Evolutionary conservation across 2,113 vertebrate species (phyloP), one percentile per base, ranked within the genome.

Genomic region (Lycaon pictus): DNA sequence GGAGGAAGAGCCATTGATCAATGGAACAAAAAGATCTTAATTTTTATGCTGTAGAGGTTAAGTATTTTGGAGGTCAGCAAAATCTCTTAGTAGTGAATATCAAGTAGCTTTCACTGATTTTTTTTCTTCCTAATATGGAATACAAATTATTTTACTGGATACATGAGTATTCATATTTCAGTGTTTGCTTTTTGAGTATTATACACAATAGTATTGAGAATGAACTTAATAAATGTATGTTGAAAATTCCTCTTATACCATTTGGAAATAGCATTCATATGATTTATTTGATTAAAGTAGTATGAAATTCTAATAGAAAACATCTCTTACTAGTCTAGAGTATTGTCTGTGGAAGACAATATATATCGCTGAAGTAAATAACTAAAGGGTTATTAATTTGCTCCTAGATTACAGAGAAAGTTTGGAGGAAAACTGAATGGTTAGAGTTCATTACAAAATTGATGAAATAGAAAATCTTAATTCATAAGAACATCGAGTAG

Each of bases 231-330:
- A 62, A 94, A 69, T 74, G 10, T 62, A 4, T 92, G 8, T 25
- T 93, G 10, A 62, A 95, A 95, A 60, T 53, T 80, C 79, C 27
- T 63, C 53, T 86, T 71, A 1, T 43, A 89, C 10, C 10, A 80
- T 20, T 88, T 92, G 25, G 48, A 93, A 97, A 65, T 86, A 79
- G 7, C 32, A 92, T 58, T 72, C 89, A 51, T 65, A 55, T 74
- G 55, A 81, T 48, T 56, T 62, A 93, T 79, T 93, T 96, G 35
- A 72, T 71, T 77, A 76, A 93, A 86, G 62, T 55, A 0, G 2
- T 51, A 79, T 95, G 25, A 83, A 72, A 87, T 92, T 84, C 29
- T 74, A 72, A 58, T 32, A 93, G 37, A 55, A 65, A 67, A 27
- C 12, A 13, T 71, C 17, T 74, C 35, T 94, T 65, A 93, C 10